These are phyloP conservation scores for Lordiphosa mommai DNA, from an alignment of 1,140 invertebrate genomes.

Conservation along the genomic window DNA sequence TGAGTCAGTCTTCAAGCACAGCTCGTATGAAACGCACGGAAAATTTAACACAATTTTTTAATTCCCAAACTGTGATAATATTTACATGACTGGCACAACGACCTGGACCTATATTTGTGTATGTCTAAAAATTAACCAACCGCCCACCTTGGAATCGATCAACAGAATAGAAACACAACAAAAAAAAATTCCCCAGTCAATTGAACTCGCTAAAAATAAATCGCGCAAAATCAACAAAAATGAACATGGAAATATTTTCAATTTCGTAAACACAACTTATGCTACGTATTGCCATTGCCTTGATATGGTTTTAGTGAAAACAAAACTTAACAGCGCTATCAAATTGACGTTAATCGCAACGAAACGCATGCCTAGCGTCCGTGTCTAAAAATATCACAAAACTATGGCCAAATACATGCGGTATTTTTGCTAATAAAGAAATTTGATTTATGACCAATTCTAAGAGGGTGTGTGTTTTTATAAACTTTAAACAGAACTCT, in stretches of 20 bases:
- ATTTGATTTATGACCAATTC: slow-evolving; percentile 17
- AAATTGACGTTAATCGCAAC: slow-evolving; percentile 14
- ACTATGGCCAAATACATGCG: slow-evolving; percentile 18
- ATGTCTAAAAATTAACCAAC: slow-evolving; percentile 4
- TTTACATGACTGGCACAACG: slow-evolving; percentile 5
- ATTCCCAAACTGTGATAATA: background rate
- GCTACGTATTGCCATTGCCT: slow-evolving; percentile 14
- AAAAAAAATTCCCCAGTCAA: slow-evolving; percentile 29
- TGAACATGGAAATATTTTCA: background rate
- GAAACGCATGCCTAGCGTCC: slow-evolving; percentile 38
- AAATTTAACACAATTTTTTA: slow-evolving; percentile 7
- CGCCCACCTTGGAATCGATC: too few relatives aligned
- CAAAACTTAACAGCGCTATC: slow-evolving; percentile 8
- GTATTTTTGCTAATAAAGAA: slow-evolving; percentile 39
- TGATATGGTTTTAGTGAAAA: slow-evolving; percentile 10
- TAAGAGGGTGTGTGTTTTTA: slow-evolving; percentile 36
- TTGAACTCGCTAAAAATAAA: slow-evolving; percentile 58
- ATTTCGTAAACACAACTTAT: slow-evolving; percentile 19
- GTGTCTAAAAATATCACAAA: slow-evolving; percentile 17
- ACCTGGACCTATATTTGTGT: slow-evolving; percentile 12
- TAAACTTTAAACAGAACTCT: slow-evolving; percentile 40
- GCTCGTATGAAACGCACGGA: slow-evolving; percentile 39
- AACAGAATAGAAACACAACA: slow-evolving; percentile 4
- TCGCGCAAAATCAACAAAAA: slow-evolving; percentile 26
- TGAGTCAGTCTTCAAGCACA: slow-evolving; percentile 63